Base-by-base conservation (phyloP, 2,113 vertebrate species). In the Caranx ignobilis region DNA sequence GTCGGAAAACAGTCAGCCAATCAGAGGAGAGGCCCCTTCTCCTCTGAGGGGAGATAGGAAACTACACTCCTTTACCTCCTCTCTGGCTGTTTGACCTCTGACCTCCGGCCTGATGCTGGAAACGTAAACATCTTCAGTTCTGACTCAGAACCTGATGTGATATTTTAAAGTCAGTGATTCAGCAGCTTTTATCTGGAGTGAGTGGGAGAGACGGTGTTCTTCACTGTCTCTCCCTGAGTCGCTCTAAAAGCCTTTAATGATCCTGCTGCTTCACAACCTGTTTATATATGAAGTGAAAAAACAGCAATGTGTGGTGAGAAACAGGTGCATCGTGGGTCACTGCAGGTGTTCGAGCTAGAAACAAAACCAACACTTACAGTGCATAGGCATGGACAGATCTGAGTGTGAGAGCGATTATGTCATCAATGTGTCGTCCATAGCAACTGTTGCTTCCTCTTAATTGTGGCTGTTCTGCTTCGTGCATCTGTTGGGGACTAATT, bases 171-270 rank as follows among this genome's bases (percentile, higher is more conserved):
- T 72, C 6, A 12, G 9, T 26, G 10, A n/a, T 59, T 76, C 71
- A 21, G 37, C 71, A 63, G 73, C 21, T 77, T 77, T 50, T 72
- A 18, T 60, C 60, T 69, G 59, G 35, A 82, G 73, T 65, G 79
- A 50, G 60, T 35, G 72, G 72, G 66, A 52, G 66, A 57, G 64
- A 3, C 1, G 3, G 26, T 55, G 32, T 41, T 1, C 73, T 82
- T 71, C 66, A 82, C 64, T 52, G 78, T 81, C 73, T 82, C 75
- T 32, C 74, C 60, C 59, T 41, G 74, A 74, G 70, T 78, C 59
- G 37, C 79, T 78, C 59, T 86, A 74, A 86, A 82, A 86, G 79
- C 84, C 45, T 15, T 78, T 78, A 86, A 82, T 48, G 52, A 78
- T 64, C 64, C 64, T 6, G 26, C 71, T 41, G 59, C 74, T 56